Evolutionary conservation across 2,888 invertebrate species (phyloP).

Genomic region (Barypeithes pellucidus): DNA sequence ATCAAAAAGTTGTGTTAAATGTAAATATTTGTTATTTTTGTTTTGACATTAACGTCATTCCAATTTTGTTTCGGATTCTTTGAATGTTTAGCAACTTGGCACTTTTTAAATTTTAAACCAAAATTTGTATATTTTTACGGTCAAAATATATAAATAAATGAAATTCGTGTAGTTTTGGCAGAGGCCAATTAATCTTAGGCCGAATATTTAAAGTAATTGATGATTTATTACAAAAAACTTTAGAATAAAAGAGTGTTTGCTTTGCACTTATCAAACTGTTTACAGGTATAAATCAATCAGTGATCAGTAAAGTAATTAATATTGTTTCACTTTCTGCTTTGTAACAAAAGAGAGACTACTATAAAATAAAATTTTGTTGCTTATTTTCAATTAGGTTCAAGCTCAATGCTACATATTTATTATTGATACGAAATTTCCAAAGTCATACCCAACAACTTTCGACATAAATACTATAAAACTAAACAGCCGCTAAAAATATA

Average conservation of each 20-base stretch:
- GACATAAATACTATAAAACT: no score
- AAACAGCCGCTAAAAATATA: no score
- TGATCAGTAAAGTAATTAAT: constrained; percentile 58
- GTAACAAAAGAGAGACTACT: constrained; percentile 36
- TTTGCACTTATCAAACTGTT: constrained; percentile 60
- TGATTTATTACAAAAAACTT: constrained; percentile 58
- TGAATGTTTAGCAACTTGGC: constrained; percentile 5
- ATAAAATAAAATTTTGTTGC: constrained; percentile 11
- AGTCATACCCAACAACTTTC: no score
- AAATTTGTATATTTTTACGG: background rate
- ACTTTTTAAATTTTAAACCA: constrained; percentile 16
- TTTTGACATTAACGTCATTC: background rate
- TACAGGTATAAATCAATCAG: constrained; percentile 62
- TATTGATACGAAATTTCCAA: no score
- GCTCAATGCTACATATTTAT: no score
- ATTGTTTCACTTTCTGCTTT: constrained; percentile 60
- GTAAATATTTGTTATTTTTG: no score
- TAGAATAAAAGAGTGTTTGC: constrained; percentile 55
- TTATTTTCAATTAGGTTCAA: background rate
- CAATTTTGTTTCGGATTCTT: background rate
- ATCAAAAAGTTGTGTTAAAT: no score
- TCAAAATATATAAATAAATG: constrained; percentile 22
- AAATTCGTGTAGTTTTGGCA: constrained; percentile 9
- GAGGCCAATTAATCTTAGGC: constrained; percentile 49
- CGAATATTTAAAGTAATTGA: constrained; percentile 42